Conservation (phyloP, 2,113 vertebrate genomes). For the Crotalus helleri region DNA sequence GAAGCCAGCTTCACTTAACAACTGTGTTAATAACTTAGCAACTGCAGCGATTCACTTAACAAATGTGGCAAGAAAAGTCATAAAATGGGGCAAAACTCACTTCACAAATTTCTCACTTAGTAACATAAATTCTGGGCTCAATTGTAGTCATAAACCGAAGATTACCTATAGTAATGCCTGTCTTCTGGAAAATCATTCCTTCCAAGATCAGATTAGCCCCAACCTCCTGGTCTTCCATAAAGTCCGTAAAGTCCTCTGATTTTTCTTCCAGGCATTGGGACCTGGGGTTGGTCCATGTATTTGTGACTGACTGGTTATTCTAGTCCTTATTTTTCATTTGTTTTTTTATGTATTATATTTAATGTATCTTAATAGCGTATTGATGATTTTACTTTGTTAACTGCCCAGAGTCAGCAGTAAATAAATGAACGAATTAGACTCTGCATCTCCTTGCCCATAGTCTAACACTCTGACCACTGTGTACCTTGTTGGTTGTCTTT, state of each 20-base stretch:
- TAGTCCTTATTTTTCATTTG: background rate
- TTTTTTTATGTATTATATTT: background rate
- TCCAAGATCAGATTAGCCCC: background rate
- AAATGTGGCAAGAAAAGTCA: too few relatives aligned
- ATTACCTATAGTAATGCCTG: background rate
- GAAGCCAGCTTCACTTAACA: too few relatives aligned
- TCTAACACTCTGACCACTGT: background rate
- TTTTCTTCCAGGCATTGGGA: background rate
- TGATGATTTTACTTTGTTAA: background rate
- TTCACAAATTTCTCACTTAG: too few relatives aligned
- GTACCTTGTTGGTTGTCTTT: background rate
- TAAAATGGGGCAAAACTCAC: too few relatives aligned
- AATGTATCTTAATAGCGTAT: background rate
- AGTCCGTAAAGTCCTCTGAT: too few relatives aligned
- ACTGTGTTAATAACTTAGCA: too few relatives aligned
- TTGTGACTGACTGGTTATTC: background rate
- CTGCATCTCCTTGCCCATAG: background rate
- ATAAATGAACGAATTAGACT: background rate
- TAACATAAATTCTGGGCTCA: too few relatives aligned
- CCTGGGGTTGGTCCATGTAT: background rate
- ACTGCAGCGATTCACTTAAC: too few relatives aligned
- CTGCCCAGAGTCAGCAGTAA: background rate
- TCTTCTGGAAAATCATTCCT: background rate
- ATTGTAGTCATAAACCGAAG: too few relatives aligned
- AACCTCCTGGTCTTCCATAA: background rate